phyloP scores from a whole-genome alignment of 2,888 invertebrate species.

The Drosophila paranaensis region DNA sequence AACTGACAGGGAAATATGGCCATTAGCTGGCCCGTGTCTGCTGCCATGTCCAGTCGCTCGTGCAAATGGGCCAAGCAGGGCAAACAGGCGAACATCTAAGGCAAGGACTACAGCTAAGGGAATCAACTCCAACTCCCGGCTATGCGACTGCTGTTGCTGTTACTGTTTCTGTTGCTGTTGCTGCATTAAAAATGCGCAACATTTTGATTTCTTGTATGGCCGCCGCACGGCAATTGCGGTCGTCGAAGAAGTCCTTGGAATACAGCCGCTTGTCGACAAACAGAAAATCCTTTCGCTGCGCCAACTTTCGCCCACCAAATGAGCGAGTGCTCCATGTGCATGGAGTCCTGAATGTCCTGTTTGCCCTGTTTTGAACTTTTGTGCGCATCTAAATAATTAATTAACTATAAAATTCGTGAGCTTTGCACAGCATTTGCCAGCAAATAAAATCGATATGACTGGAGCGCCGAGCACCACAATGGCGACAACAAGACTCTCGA shows the following conservation, averaged over 20 bases:
- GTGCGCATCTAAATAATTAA: conserved; percentile 80
- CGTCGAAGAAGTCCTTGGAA: conserved; percentile 17
- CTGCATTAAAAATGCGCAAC: conserved; percentile 66
- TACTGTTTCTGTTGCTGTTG: conserved; percentile 9
- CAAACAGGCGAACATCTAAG: conserved; percentile 38
- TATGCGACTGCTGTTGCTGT: neutral
- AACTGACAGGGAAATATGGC: conserved; percentile 22
- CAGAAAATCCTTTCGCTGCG: conserved; percentile 39
- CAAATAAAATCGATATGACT: conserved; percentile 73
- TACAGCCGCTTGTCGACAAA: conserved; percentile 3
- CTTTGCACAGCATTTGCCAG: conserved; percentile 42
- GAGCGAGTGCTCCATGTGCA: conserved; percentile 14
- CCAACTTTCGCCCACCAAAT: conserved; percentile 48
- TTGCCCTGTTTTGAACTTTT: conserved; percentile 65
- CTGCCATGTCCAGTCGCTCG: conserved; percentile 4
- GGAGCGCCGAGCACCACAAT: conserved; percentile 61
- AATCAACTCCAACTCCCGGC: neutral
- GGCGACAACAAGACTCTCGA: conserved; percentile 42
- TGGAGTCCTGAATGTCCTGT: conserved; percentile 5
- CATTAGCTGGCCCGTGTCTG: conserved; percentile 31
- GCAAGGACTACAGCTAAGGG: conserved; percentile 26
- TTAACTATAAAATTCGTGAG: conserved; percentile 71
- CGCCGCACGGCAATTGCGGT: conserved; percentile 58
- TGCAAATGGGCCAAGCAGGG: conserved; percentile 45
- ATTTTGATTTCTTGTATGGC: conserved; percentile 72